These are phyloP conservation scores for Agonopterix subpropinquella DNA, from an alignment of 2,888 invertebrate genomes.

Conservation along the genomic window DNA sequence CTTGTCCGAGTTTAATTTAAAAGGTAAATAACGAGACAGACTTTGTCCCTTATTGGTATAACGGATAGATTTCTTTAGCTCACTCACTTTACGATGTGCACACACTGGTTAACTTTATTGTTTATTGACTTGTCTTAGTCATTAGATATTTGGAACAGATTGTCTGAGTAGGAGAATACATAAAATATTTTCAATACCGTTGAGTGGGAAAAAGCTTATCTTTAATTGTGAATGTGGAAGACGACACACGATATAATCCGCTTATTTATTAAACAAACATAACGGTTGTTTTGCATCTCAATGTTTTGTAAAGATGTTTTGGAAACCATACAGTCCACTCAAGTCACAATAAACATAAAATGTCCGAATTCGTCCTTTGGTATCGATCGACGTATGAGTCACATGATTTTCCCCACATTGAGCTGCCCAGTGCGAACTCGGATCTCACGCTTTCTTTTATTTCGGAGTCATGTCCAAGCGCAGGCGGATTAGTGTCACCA, in stretches of 20 bases:
- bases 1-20: conserved; percentile 43
- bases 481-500: conserved; percentile 41
- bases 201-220: too few relatives aligned
- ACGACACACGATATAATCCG: too few relatives aligned
- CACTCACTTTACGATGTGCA: conserved; percentile 18
- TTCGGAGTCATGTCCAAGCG: conserved; percentile 40
- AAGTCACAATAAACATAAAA: too few relatives aligned
- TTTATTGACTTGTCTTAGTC: conserved; percentile 11
- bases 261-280: too few relatives aligned
- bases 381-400: conserved; percentile 16
- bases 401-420: conserved; percentile 4
- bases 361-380: too few relatives aligned
- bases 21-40: conserved; percentile 44
- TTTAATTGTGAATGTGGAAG: too few relatives aligned
- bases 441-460: conserved; percentile 53
- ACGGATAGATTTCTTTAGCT: conserved; percentile 34
- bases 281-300: too few relatives aligned
- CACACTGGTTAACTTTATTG: conserved; percentile 25
- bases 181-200: too few relatives aligned
- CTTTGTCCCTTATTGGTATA: conserved; percentile 35
- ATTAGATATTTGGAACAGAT: not conserved
- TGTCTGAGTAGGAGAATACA: too few relatives aligned
- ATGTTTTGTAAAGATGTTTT: too few relatives aligned
- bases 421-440: not conserved
- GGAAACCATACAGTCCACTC: too few relatives aligned